Evolutionary conservation across 2,797 vertebrate genomes (phyloP), one percentile per base, ranked within the genome.

Genomic region (Muraenolepis orangiensis): DNA sequence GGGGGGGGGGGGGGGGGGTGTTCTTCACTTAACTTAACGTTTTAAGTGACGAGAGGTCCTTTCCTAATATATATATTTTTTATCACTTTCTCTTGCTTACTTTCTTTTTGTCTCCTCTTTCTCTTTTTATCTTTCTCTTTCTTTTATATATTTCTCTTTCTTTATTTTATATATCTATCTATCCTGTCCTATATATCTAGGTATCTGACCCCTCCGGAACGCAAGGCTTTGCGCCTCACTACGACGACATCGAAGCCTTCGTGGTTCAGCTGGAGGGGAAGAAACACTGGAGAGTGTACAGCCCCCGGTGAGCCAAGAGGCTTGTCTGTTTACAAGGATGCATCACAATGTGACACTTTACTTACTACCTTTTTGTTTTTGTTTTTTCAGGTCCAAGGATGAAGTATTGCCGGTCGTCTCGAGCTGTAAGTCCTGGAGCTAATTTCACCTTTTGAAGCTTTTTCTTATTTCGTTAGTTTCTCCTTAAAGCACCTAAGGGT

Each of bases 181-280:
- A 69, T 6, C n/a, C n/a, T n/a, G n/a, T n/a, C n/a, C n/a, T n/a
- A n/a, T n/a, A n/a, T n/a, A n/a, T n/a, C n/a, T 78, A 96, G 95
- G 4, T 99, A 99, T 84, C 92, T 99, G 82, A 99, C 98, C 0
- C 98, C 98, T 0, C 91, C 0, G 95, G 95, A 6, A 96, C 95
- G 0, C 98, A 99, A 86, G 98, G 98, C 61, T 99, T 99, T 12
- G 97, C 98, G 4, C 98, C 98, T 3, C 98, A 99, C 89, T 99
- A 97, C 5, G 98, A 99, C 0, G 98, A 99, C 88, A 98, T 99
- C 0, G 98, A 99, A 83, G 98, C 98, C 0, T 99, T 99, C 18
- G 93, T 99, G 77, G 83, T 99, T 86, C 98, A 99, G 90, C 87
- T 99, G 87, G 98, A 99, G 85, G 98, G 98, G 11, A 96, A 93